Evolutionary conservation across 2,888 invertebrate genomes (phyloP), one percentile per base, ranked within the genome.

Genomic region (Drosophila nr. medialis): DNA sequence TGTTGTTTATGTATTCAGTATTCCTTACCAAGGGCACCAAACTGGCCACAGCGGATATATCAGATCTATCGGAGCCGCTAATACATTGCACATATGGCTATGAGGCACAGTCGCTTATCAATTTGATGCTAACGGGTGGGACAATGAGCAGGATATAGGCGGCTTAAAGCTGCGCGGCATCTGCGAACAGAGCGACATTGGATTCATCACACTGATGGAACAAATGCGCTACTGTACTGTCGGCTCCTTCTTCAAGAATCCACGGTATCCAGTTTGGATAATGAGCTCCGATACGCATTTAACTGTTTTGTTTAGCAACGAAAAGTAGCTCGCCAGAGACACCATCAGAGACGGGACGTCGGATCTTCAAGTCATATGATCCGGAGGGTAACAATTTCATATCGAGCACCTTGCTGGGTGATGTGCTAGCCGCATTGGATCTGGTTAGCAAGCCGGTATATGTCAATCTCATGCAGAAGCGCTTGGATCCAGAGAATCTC

Each of bases 101-200:
- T 93, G 98, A 98, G 29, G 92, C 91, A 48, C 92, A 92, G 92
- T 96, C 97, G 90, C 94, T 99, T 64, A 98, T 98, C 61, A 99
- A 99, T 93, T 94, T 99, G 72, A 96, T 99, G 96, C 94, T 99
- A 76, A 98, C 98, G 0, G 98, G 98, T 98, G 98, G 97, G 98
- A 98, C 93, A 96, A 96, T 89, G 96, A 96, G 84, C 96, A 96
- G 93, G 96, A 96, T 92, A 94, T 97, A 48, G 96, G 96, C 50
- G 97, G 97, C 56, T 93, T 97, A 56, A 96, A 95, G 91, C 92
- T 96, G 70, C 93, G 95, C 76, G 99, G 98, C 63, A 96, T 99
- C 79, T 96, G 96, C 83, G 95, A 95, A 88, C 97, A 98, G 92
- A 97, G 97, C 92, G 95, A 96, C 86, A 96, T 98, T 79, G 99